phyloP scores from a whole-genome alignment of 2,797 vertebrate genomes.

The Eospalax fontanierii region DNA sequence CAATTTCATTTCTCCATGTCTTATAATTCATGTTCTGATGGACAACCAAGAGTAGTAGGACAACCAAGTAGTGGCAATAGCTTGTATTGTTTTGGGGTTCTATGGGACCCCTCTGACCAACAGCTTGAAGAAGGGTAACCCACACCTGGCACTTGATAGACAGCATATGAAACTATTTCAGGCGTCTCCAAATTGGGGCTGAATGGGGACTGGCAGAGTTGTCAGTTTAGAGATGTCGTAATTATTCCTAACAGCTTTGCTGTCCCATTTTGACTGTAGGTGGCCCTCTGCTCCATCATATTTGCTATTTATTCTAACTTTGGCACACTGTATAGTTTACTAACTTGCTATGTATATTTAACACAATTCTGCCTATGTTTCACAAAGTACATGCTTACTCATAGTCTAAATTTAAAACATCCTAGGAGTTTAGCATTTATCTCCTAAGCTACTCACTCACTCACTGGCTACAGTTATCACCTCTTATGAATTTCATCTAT shows the following conservation, averaged over 20 bases:
- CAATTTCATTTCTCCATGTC: too few relatives aligned
- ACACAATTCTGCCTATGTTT: conserved; percentile 75
- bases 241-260: conserved; percentile 51
- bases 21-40: too few relatives aligned
- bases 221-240: not conserved
- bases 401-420: conserved; percentile 76
- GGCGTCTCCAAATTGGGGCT: not conserved
- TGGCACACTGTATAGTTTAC: conserved; percentile 73
- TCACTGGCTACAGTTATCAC: conserved; percentile 63
- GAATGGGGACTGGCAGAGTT: conserved; percentile 7
- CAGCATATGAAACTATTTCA: not conserved
- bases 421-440: conserved; percentile 59
- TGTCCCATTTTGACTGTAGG: conserved; percentile 33
- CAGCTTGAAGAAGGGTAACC: not conserved
- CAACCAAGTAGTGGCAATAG: not conserved
- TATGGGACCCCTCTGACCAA: not conserved
- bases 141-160: not conserved
- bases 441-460: conserved; percentile 54
- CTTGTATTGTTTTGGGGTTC: not conserved
- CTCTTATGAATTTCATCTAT: conserved; percentile 64
- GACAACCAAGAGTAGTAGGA: too few relatives aligned
- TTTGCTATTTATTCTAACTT: conserved; percentile 75
- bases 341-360: conserved; percentile 73
- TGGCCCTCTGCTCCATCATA: conserved; percentile 33
- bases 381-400: conserved; percentile 72